Base-by-base conservation (phyloP, 2,888 invertebrate species). In the Alviniconcha strummeri region DNA sequence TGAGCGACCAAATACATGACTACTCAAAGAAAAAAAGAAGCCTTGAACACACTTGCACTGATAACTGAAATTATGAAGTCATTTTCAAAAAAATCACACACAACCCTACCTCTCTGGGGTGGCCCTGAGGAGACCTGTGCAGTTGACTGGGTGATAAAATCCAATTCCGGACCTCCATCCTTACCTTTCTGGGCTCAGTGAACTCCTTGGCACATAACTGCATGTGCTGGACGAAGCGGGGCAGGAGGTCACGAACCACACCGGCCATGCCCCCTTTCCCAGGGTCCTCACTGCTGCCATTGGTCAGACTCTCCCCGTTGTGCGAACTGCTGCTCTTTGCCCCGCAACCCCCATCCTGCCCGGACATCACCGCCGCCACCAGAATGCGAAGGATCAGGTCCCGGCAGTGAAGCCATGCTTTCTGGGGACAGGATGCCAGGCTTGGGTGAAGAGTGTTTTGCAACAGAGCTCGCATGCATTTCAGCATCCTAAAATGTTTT, bases 291-390 rank as follows among this genome's bases (percentile, higher is more conserved):
- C 60, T 80, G 75, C 57, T 67, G 80, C 84, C 69, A 81, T 72
- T 72, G 74, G 84, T 93, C 89, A 81, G 72, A 7, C 60, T 81
- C 36, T 83, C 77, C 60, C 82, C 95, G 96, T 87, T 96, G 94
- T 94, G 94, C 81, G 93, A 84, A 67, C 87, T 88, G 67, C 89
- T 85, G 80, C 91, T 91, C 78, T 88, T 88, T 9, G 87, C 85
- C 11, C 86, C 84, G 6, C 74, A 57, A 74, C 88, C 83, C 56
- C 88, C 86, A 36, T 89, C 89, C 76, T 88, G 87, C 8, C 91
- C 91, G 52, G 90, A 83, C 87, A 88, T 89, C 56, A 92, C 90
- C 11, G 92, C 89, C 5, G 93, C 91, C 19, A 92, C 92, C 79
- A 94, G 85, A 36, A 91, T 88, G 52, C 93, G 91, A 74, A 94